Percentiles rank a stretch among this genome's conserved stretches.
Evolutionary conservation across 2,888 invertebrate species (phyloP).

Genomic region (Cerastis rubricosa): DNA sequence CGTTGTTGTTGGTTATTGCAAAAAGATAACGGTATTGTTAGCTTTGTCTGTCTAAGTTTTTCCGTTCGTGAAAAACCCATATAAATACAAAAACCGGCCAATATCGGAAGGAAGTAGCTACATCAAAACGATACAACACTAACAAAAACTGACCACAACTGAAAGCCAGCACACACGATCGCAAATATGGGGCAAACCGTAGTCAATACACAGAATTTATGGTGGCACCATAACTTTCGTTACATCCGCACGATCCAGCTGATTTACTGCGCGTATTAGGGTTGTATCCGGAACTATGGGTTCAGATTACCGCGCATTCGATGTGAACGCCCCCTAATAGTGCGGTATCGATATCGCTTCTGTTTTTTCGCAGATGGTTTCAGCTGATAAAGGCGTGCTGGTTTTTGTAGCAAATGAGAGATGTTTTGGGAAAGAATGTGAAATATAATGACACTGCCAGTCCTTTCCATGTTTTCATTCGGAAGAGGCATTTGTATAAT

Average conservation of each 20-base stretch:
- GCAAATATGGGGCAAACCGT: conserved; percentile 67
- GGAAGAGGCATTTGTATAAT: neutral
- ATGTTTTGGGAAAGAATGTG: neutral
- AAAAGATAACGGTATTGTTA: neutral
- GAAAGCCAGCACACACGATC: conserved; percentile 42
- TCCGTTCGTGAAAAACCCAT: neutral
- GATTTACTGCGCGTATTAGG: conserved; percentile 80
- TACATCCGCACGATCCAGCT: conserved; percentile 77
- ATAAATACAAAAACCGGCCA: neutral
- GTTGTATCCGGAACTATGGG: conserved; percentile 67
- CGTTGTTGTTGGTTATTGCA: too few species aligned
- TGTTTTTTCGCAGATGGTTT: conserved; percentile 27
- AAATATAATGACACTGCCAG: neutral
- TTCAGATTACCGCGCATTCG: conserved; percentile 72
- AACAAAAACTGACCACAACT: conserved; percentile 43
- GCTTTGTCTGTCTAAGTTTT: too few species aligned
- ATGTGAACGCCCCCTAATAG: conserved; percentile 62
- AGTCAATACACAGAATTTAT: conserved; percentile 81
- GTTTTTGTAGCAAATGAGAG: conserved; percentile 15
- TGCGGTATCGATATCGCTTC: conserved; percentile 26
- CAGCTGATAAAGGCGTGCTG: conserved; percentile 22
- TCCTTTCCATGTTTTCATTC: neutral
- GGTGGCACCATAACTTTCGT: conserved; percentile 80
- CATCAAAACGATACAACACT: neutral
- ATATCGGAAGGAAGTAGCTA: conserved; percentile 7